These are phyloP conservation scores for Leucoraja erinaceus DNA, from an alignment of 2,113 vertebrate genomes.

Conservation along the genomic window DNA sequence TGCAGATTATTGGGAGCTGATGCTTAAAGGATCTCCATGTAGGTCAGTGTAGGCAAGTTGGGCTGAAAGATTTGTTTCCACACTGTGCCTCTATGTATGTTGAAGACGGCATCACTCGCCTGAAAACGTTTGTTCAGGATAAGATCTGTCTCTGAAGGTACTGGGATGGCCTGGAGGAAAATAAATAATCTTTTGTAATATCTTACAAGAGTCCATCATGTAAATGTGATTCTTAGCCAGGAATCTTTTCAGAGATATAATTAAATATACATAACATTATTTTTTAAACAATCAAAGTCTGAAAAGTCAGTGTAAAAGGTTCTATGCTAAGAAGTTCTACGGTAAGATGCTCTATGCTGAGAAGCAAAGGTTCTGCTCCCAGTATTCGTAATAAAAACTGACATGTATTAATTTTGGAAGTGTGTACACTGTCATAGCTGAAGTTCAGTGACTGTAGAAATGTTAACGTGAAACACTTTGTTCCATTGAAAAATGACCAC, in stretches of 20 bases:
- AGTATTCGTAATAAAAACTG: background rate
- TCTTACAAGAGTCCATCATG: background rate
- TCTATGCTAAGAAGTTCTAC: too few species aligned
- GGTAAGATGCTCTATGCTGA: background rate
- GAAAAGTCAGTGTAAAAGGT: background rate
- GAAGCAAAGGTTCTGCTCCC: background rate
- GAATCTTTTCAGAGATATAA: background rate
- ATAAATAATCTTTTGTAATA: background rate
- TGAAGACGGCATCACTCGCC: background rate
- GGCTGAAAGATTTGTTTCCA: too few species aligned
- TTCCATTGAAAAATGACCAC: background rate
- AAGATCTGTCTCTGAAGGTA: background rate
- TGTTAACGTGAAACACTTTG: background rate
- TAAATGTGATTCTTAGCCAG: background rate
- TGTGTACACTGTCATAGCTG: background rate
- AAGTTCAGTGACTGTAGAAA: background rate
- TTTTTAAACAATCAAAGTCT: conserved; percentile 17
- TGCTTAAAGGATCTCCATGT: background rate
- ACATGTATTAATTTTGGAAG: background rate
- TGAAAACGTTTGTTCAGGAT: background rate
- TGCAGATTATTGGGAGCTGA: background rate
- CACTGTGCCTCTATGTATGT: too few species aligned
- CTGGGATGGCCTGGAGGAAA: background rate
- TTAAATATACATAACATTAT: background rate
- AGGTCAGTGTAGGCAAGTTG: background rate